Evolutionary conservation across 2,797 vertebrate genomes (phyloP), one percentile per base, ranked within the genome.

Genomic region (Acomys russatus): DNA sequence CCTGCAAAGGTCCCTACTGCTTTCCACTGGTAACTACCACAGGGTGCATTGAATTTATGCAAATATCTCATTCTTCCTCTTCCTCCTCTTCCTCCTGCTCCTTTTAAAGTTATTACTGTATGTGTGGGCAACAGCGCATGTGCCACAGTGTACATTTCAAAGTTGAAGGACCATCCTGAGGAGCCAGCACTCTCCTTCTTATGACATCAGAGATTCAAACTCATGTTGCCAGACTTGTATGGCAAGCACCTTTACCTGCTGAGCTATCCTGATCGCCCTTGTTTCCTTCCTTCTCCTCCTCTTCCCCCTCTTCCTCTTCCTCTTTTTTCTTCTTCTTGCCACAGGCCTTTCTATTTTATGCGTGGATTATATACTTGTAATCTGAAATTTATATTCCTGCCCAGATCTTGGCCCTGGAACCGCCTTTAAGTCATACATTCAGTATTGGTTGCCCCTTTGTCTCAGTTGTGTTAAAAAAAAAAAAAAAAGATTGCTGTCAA

Each of bases 11-110:
- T 91, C 83, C 51, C 92, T 10, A 20, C 20, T 70, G 28, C 17
- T 94, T 88, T 95, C 63, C 54, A 59, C 61, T 91, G 95, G 90
- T 61, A 77, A 88, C 89, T 83, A 23, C 61, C 68, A 82, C 17
- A 28, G 59, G 0, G 20, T 66, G 44, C 6, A 92, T 86, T 73
- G 71, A 92, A 95, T 74, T 90, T 78, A 30, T 54, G 33, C 63
- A 51, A 77, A 33, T 78, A 74, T 66, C 17, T 92, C 15, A 2
- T 90, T 92, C 10, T n/a, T 63, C 59, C 22, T 3, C 17, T 49
- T 33, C 54, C 25, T 11, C n/a, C 28, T 56, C 33, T 35, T 54
- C 30, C 30, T 30, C n/a, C 22, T 54, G 20, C 30, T 30, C 54
- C 22, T 35, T 87, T 87, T 28, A 71, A 35, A 61, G 12, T 61